Base-by-base conservation (phyloP, 2,888 invertebrate species). In the Gastrophysa polygoni region DNA sequence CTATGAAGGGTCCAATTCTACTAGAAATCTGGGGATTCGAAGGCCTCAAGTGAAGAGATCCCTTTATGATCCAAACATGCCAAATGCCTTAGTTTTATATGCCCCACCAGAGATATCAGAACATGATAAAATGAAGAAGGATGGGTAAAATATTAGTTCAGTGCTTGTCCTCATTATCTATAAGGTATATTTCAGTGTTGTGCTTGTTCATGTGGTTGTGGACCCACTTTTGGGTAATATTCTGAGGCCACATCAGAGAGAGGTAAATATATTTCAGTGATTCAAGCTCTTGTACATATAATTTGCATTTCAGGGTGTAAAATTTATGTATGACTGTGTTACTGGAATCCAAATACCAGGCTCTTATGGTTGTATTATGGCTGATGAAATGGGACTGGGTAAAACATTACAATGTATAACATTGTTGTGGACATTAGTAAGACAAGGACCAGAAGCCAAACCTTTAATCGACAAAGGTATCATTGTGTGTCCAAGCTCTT, bases 261-360 rank as follows among this genome's bases (percentile, higher is more conserved):
- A 99, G 78, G 87, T 86, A 74, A 71, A 52, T 24, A 38, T 16
- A 48, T 10, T 5, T 43, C 16, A 51, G 17, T 18, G 10, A n/a
- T 48, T 28, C 29, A n/a, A 34, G 28, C 38, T 16, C 14, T 44
- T 17, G 29, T 21, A 3, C 21, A 7, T n/a, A 14, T 14, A 21
- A 6, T 52, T 57, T 52, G 48, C 20, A 60, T 73, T 77, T 38
- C 75, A 87, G 85, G 99, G 99, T 32, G 98, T 99, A 0, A 94
- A 94, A 78, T 99, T 99, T 79, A 98, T 99, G 97, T 99, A 96
- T 78, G 97, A 99, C 79, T 99, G 98, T 83, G 97, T 98, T 2
- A 96, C 94, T 7, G 99, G 98, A 0, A 84, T 87, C 38, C 91
- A 95, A 74, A 95, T 96, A 70, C 91, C 92, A 60, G 86, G 88